These are phyloP conservation scores for Gastracanthus pulcherrimus DNA, from an alignment of 2,888 invertebrate genomes.

Conservation along the genomic window DNA sequence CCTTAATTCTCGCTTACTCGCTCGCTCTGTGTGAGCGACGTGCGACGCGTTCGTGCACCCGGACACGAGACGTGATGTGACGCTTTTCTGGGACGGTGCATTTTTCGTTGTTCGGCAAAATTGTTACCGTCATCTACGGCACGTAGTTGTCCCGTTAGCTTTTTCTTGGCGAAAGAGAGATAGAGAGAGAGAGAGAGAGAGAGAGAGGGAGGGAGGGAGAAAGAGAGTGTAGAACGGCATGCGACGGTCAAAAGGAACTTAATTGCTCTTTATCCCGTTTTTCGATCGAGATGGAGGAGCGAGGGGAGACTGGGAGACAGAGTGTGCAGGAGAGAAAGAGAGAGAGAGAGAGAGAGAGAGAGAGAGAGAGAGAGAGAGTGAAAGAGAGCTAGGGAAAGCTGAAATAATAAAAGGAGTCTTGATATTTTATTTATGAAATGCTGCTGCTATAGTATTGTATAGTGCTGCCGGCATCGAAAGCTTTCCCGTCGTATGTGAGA, in stretches of 20 bases:
- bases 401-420: neutral
- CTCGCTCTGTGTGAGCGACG: neutral
- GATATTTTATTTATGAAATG: constrained; percentile 44
- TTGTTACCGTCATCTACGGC: constrained; percentile 25
- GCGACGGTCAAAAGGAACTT: constrained; percentile 4
- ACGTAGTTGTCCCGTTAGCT: neutral
- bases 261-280: constrained; percentile 36
- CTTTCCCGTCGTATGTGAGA: neutral
- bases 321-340: too few species aligned
- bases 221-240: too few species aligned
- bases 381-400: too few species aligned
- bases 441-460: too few species aligned
- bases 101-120: constrained; percentile 10
- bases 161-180: neutral
- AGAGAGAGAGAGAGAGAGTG: too few species aligned
- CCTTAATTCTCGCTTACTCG: neutral
- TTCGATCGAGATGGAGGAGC: constrained; percentile 1
- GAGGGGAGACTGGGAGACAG: too few species aligned
- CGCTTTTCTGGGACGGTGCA: neutral
- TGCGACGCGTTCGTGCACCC: too few species aligned
- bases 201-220: too few species aligned
- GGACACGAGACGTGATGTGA: neutral
- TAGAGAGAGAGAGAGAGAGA: too few species aligned
- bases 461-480: neutral
- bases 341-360: too few species aligned